Evolutionary conservation across 2,113 vertebrate genomes (phyloP).

Genomic region (Synodontis membranacea): DNA sequence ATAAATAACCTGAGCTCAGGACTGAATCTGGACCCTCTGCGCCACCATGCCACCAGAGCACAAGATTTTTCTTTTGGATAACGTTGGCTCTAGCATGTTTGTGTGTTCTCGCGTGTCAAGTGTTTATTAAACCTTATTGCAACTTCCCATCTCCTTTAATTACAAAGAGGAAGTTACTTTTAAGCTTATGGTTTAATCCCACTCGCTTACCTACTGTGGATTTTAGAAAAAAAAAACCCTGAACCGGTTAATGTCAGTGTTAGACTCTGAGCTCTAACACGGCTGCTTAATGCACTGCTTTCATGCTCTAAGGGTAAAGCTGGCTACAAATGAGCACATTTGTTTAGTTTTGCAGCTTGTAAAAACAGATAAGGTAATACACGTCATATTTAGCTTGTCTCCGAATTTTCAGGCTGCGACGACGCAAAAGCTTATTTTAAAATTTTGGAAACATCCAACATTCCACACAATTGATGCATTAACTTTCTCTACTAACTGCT

Average conservation of each 20-base stretch:
- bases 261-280: background rate
- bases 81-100: background rate
- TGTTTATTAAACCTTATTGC: background rate
- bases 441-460: slow-evolving; percentile 13
- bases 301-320: background rate
- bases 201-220: background rate
- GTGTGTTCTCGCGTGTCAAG: no score
- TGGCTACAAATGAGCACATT: background rate
- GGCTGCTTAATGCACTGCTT: background rate
- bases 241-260: background rate
- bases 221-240: background rate
- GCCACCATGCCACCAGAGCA: background rate
- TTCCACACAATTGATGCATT: slow-evolving; percentile 1
- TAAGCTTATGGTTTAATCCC: slow-evolving; percentile 8
- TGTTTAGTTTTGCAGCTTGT: background rate
- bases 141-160: background rate
- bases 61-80: background rate
- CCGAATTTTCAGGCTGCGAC: background rate
- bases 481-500: background rate
- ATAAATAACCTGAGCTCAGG: background rate
- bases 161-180: background rate
- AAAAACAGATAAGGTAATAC: slow-evolving; percentile 6
- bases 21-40: background rate
- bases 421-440: background rate
- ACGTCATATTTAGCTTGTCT: slow-evolving; percentile 12